Base-by-base conservation (phyloP, 1,140 invertebrate genomes). In the Panagrolaimus sp. region DNA sequence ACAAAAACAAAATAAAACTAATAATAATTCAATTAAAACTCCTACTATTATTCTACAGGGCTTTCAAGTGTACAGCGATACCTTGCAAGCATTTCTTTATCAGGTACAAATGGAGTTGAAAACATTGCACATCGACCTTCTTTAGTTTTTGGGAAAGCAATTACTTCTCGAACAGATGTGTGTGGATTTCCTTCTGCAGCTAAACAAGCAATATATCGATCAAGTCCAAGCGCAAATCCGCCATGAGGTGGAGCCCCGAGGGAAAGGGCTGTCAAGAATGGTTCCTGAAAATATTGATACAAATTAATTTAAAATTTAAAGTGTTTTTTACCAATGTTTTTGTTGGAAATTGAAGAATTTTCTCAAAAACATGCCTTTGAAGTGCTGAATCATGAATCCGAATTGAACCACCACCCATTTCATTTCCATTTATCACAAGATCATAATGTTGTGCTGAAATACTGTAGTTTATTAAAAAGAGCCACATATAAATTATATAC, bases 351-450 rank as follows among this genome's bases (percentile, higher is more conserved):
- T 68, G 32, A 3, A 83, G 70, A 52, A 83, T 63, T 14, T 75
- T 69, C n/a, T 82, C 58, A 21, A 83, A 65, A 72, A 94, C 87
- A 80, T 88, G 85, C 80, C 88, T 84, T 85, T 99, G 96, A 67
- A 94, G 83, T 64, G 88, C 79, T 4, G 88, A 83, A 84, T 94
- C 86, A 78, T 98, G 92, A 76, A 98, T 93, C 83, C 96, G 88
- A 76, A 98, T 92, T 0, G 94, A 98, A 9, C 96, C 96, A 38
- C 96, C 96, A n/a, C 90, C 96, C 17, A 98, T 87, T 87, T 99
- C 96, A 80, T 88, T 88, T 0, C 96, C 96, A 86, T 97, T 96
- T 43, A 98, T 85, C 8, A 99, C 93, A 66, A 99, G 86, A 87
- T 98, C 96, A 84, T 96, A 98, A 71, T 96, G 93, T 77, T 92